Base-by-base conservation (phyloP, 2,113 vertebrate genomes). In the Lophius piscatorius region DNA sequence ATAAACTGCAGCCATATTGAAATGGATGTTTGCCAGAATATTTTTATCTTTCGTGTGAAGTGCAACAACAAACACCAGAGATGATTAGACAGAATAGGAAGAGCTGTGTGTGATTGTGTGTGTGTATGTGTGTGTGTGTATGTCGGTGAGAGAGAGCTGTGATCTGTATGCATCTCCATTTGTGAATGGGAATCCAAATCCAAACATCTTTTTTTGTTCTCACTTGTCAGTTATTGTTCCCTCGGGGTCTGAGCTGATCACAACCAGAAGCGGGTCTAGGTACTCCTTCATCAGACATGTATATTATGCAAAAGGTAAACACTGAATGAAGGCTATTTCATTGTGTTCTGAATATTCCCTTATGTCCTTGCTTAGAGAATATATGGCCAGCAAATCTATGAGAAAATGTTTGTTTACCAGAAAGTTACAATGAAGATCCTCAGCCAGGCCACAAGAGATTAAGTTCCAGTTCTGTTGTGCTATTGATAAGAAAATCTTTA, bases 221-320 rank as follows among this genome's bases (percentile, higher is more conserved):
- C 39, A 0, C 38, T n/a, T 50, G 52, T 73, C 63, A 46, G 52
- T 45, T 52, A 51, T 22, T 56, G 35, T 48, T 64, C 70, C 70
- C 76, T 14, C 35, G 17, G 33, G 72, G 55, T 1, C 14, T 39
- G 4, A 45, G 65, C 63, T 67, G 62, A 68, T 73, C 56, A 9
- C 59, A 61, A 60, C 34, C 56, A 62, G 41, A 40, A 63, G 36
- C 54, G 50, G 29, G 33, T 70, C 44, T 82, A 29, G 23, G 40
- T 44, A 72, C 57, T 54, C 47, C 34, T 71, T 80, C 58, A 81
- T 79, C 73, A 77, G 28, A 59, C 52, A 75, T 68, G 33, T 28
- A 51, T 49, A 69, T 81, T 74, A 75, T 76, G 73, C 73, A 68
- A 21, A 51, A 75, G 58, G 71, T 75, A 72, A 67, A 55, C 47